Percentiles rank a stretch among this genome's conserved stretches.
These are phyloP conservation scores for Calonectris borealis DNA, from an alignment of 2,113 vertebrate species.

Conservation along the genomic window DNA sequence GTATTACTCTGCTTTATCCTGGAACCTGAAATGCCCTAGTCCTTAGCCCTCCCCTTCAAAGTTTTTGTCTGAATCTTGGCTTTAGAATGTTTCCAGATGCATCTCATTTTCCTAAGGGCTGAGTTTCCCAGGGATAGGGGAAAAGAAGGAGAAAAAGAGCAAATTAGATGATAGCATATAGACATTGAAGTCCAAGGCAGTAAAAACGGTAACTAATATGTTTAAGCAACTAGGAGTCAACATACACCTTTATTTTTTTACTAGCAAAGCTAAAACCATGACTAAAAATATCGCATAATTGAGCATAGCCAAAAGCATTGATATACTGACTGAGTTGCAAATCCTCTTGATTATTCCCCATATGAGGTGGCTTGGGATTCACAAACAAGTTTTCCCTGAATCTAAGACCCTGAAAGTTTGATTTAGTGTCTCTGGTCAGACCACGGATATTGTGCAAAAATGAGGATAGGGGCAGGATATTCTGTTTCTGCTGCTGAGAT, in stretches of 20 bases:
- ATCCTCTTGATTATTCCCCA: background rate
- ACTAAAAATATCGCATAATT: background rate
- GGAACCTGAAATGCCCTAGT: background rate
- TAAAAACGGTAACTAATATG: background rate
- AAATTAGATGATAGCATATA: background rate
- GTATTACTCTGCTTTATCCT: background rate
- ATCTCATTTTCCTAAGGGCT: background rate
- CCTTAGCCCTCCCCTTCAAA: background rate
- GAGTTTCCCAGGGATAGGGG: background rate
- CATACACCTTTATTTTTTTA: background rate
- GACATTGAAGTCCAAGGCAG: background rate
- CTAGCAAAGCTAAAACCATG: background rate
- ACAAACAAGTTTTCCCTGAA: background rate
- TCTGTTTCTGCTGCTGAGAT: background rate
- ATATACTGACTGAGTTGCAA: background rate
- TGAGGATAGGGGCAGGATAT: background rate
- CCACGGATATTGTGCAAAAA: background rate
- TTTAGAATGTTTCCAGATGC: background rate
- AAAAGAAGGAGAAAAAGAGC: background rate
- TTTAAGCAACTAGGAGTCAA: background rate
- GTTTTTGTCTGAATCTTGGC: background rate
- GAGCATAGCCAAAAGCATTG: background rate
- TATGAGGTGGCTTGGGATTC: background rate
- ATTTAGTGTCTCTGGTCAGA: background rate
- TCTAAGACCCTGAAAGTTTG: background rate